These are phyloP conservation scores for Prietella phreatophila DNA, from an alignment of 2,113 vertebrate genomes.

Conservation along the genomic window DNA sequence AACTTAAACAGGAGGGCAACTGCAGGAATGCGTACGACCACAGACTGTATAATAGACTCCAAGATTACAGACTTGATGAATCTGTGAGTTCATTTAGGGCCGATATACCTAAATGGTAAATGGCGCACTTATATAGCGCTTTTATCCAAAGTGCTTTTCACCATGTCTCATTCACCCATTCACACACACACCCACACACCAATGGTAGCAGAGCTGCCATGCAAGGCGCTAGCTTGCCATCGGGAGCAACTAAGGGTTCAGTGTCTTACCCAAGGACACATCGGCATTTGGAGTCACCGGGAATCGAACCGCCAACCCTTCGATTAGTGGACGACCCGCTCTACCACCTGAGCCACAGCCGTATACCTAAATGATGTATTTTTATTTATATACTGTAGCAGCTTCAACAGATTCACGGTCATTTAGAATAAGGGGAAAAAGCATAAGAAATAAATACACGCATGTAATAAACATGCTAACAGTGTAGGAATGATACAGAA, in stretches of 20 bases:
- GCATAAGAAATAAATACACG: neutral
- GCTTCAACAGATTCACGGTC: neutral
- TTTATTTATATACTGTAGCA: neutral
- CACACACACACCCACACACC: too few relatives aligned
- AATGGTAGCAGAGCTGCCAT: too few relatives aligned
- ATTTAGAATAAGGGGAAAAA: neutral
- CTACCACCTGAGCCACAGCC: too few relatives aligned
- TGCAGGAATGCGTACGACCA: constrained; percentile 26
- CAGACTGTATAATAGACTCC: neutral
- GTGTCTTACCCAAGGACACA: too few relatives aligned
- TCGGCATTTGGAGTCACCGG: too few relatives aligned
- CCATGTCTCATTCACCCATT: too few relatives aligned
- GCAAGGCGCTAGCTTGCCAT: too few relatives aligned
- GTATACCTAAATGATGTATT: neutral
- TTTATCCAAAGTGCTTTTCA: too few relatives aligned
- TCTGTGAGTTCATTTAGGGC: neutral
- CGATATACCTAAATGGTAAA: neutral
- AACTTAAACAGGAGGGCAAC: constrained; percentile 34
- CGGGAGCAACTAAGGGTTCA: too few relatives aligned
- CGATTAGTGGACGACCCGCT: too few relatives aligned
- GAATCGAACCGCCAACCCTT: too few relatives aligned
- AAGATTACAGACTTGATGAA: neutral
- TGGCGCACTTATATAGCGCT: too few relatives aligned
- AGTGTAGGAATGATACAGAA: neutral
- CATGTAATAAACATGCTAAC: neutral